Conservation (phyloP, 2,888 invertebrate species). For the Ctenicera cuprea region DNA sequence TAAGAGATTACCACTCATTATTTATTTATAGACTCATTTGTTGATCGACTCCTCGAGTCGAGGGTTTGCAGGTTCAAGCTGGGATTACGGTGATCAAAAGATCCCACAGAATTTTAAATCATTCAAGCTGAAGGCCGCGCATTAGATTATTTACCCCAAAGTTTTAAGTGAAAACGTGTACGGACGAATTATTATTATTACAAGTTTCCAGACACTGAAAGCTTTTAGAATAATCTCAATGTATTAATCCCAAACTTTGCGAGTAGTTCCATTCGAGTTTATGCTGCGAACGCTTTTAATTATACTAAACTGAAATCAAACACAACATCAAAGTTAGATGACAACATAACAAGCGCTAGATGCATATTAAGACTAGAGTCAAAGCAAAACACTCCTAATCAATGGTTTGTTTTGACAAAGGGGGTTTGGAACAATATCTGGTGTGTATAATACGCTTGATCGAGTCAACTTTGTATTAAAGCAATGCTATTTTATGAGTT, state of each 20-base stretch:
- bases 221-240: constrained; percentile 4
- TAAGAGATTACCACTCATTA: constrained; percentile 37
- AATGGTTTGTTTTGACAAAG: constrained; percentile 19
- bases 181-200: constrained; percentile 18
- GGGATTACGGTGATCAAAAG: constrained; percentile 40
- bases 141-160: constrained; percentile 12
- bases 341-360: constrained; percentile 1
- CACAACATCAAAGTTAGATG: not conserved
- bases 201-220: constrained; percentile 5
- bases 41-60: constrained; percentile 35
- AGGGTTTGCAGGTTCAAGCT: constrained; percentile 20
- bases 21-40: constrained; percentile 44
- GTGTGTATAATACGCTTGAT: constrained; percentile 3
- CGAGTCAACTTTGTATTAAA: not conserved
- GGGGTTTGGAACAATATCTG: constrained; percentile 10
- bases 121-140: constrained; percentile 2
- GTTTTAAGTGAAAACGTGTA: constrained; percentile 20
- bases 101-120: constrained; percentile 38
- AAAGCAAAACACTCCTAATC: constrained; percentile 16
- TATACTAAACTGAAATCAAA: constrained; percentile 1
- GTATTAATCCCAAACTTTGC: not conserved
- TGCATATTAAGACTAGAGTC: constrained; percentile 1
- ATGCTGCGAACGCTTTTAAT: not conserved
- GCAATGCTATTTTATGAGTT: constrained; percentile 6
- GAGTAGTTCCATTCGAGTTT: not conserved